phyloP scores from a whole-genome alignment of 2,113 vertebrate genomes.

The Lynx canadensis region DNA sequence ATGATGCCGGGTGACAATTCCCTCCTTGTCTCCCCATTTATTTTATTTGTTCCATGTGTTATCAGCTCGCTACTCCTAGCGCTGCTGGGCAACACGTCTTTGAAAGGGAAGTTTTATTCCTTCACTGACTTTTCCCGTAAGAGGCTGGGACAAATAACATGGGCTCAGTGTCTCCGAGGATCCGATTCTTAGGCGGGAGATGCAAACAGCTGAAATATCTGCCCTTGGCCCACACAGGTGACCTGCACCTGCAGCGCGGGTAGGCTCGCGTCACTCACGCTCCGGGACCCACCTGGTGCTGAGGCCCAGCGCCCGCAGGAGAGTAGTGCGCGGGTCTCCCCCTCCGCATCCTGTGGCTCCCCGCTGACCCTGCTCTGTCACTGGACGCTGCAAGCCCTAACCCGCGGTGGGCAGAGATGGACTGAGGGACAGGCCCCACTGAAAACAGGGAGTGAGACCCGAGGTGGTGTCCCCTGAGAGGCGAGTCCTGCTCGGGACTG shows the following conservation, averaged over 20 bases:
- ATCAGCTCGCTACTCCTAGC: not conserved
- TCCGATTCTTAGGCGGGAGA: not conserved
- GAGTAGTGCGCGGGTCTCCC: conserved; percentile 35
- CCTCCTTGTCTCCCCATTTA: not conserved
- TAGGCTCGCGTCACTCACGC: no score
- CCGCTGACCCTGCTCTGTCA: not conserved
- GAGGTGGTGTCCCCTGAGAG: conserved; percentile 56
- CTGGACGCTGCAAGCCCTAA: not conserved
- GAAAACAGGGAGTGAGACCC: not conserved
- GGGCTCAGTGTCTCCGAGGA: not conserved
- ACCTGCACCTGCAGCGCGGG: no score
- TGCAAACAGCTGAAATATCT: not conserved
- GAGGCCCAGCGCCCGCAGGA: conserved; percentile 57
- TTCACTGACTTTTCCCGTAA: not conserved
- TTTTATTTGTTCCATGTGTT: not conserved
- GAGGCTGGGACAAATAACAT: not conserved
- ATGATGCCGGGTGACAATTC: accelerated
- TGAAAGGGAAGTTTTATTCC: not conserved
- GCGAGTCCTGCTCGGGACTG: conserved; percentile 45
- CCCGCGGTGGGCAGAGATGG: not conserved
- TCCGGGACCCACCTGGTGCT: not conserved
- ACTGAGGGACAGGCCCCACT: not conserved
- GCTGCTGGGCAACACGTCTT: not conserved
- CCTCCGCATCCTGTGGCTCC: accelerated
- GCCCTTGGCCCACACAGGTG: not conserved